Evolutionary conservation across 1,140 invertebrate species (phyloP).

Genomic region (Trachelipus rathkii): DNA sequence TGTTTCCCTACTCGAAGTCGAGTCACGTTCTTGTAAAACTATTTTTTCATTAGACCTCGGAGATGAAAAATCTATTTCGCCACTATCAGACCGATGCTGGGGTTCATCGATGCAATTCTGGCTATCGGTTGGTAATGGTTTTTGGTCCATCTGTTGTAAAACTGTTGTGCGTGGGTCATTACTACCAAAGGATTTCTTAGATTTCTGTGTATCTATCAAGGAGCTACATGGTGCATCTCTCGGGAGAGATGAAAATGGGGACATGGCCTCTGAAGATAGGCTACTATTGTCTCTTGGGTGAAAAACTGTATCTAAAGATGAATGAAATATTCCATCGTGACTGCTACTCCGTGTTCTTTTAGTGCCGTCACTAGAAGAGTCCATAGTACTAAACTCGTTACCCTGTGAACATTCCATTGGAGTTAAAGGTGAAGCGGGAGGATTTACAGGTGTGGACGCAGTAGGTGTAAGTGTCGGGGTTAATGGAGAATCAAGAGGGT

Average conservation of each 20-base stretch:
- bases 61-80: too few species aligned
- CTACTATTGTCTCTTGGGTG: neutral
- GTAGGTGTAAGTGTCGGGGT: neutral
- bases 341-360: neutral
- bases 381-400: neutral
- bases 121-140: too few species aligned
- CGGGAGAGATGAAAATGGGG: neutral
- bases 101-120: too few species aligned
- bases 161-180: too few species aligned
- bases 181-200: too few species aligned
- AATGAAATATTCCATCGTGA: neutral
- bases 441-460: neutral
- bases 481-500: neutral
- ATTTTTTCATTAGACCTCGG: too few species aligned
- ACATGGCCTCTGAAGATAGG: neutral
- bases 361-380: neutral
- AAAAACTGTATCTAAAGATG: neutral
- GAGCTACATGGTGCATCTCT: neutral
- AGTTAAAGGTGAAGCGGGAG: neutral
- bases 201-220: too few species aligned
- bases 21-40: neutral
- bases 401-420: neutral
- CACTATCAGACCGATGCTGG: too few species aligned
- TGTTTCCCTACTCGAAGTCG: neutral
- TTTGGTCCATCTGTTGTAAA: too few species aligned